Base-by-base conservation (phyloP, 2,888 invertebrate species). In the Cryptops parisi region DNA sequence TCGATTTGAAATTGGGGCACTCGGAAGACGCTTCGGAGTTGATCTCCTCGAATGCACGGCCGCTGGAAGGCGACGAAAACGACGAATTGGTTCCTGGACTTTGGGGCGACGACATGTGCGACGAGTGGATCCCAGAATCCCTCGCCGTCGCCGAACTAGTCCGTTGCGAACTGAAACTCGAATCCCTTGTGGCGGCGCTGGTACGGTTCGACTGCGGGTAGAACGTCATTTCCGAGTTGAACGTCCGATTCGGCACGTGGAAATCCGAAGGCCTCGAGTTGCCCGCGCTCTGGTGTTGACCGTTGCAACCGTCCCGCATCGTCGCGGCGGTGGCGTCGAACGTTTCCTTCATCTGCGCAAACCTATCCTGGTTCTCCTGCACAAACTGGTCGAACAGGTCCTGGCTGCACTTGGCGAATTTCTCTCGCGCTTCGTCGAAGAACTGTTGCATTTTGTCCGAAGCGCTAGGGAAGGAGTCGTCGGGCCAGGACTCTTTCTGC, bases 341-440 rank as follows among this genome's bases (percentile, higher is more conserved):
- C 24, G 26, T 33, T 24, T 54, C 54, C 39, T 45, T 26, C 46
- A 53, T 41, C 19, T 55, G 44, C 17, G 48, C 41, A 27, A 55
- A 55, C 9, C 53, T 43, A 24, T 55, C 55, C 25, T 54, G 53
- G 40, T 55, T 54, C 21, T 54, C 47, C 12, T 46, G 55, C 19
- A 55, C 47, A 25, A 55, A 55, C n/a, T 54, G 23, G 9, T 47
- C 44, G 43, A 54, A 55, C 12, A 49, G 39, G 26, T 55, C 55
- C 17, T 49, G 33, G 19, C 47, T 44, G 12, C 53, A 45, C 12
- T 41, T 47, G 19, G 44, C 25, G 27, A 50, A 55, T 26, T 54
- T 55, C 15, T 48, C 43, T 41, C 45, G 49, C 25, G 55, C 55
- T 27, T 55, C 55, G 22, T 54, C 50, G 23, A 55, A 54, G 15